Evolutionary conservation across 2,888 invertebrate genomes (phyloP), one percentile per base, ranked within the genome.

Genomic region (Cataglyphis livida): DNA sequence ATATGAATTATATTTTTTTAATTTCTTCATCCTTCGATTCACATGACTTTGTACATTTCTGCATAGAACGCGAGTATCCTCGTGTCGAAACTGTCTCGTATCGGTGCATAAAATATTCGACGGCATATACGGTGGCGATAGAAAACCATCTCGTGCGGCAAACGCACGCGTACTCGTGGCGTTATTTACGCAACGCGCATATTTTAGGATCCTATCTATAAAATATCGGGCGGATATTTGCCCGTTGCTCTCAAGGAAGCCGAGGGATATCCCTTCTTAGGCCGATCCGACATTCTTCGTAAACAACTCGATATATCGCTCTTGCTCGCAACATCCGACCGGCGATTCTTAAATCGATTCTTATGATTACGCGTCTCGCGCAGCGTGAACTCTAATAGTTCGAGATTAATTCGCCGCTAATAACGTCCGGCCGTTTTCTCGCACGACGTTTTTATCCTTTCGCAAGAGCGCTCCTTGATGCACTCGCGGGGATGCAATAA

Each of bases 101-200:
- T 84, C 65, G 73, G 59, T 28, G 28, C 48, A 32, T 84, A 74
- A 84, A 82, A 82, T 82, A 76, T 59, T 76, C 25, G 59, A 82
- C 76, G 70, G 51, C 44, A 76, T 48, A 68, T 48, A 68, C 35
- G 38, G 61, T 81, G 61, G 61, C 44, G 65, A 54, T 87, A 87
- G 87, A 75, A 88, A 84, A 81, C 7, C 65, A 35, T 32, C 32
- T 81, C 44, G 35, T 82, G 82, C 54, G 70, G 76, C 82, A 73
- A 51, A 5, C 25, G 18, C 57, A 66, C 44, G 59, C 44, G 64
- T 76, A 81, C 21, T 35, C 41, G 44, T 12, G 10, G 65, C 7
- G 54, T 62, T 87, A 86, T 88, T 87, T 87, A 86, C 68, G 81
- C 74, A 73, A 66, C 84, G 51, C 7, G 51, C n/a, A 54, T 82